Base-by-base conservation (phyloP, 2,888 invertebrate species). In the Helicoverpa assulta region DNA sequence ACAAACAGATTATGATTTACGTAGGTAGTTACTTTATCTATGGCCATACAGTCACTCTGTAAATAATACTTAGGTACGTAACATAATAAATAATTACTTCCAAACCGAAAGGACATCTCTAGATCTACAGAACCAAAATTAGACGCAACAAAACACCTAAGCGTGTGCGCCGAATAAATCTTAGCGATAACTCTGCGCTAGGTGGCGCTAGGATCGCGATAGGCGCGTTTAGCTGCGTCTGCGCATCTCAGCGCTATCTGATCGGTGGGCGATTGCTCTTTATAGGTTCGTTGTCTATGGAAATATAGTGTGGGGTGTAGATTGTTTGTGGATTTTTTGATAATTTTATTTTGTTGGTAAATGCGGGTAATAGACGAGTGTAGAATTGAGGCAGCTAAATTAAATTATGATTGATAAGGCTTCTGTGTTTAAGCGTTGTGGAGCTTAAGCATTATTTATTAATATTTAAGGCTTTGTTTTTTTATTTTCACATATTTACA, bases 141-240 rank as follows among this genome's bases (percentile, higher is more conserved):
- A 88, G 87, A 80, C 55, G 62, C 80, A 73, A 83, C 82, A 81
- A 84, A 82, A 77, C 81, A 71, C 76, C 55, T 29, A 66, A 73
- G 81, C 81, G 84, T 86, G 86, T 87, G 88, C 78, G 78, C 83
- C 81, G 88, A 85, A 92, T 91, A 92, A 91, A 92, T 92, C 90
- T 86, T 78, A 76, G 82, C 81, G 90, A 92, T 92, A 91, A 88
- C 88, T 89, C 85, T 75, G 73, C 73, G 80, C 87, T 90, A 90
- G 91, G 91, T 90, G 91, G 89, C 86, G 89, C 83, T 85, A 76
- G 79, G 65, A 90, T 90, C 88, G 81, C 78, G 92, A 92, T 92
- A 89, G 85, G 85, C 89, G 70, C 80, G 81, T 89, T 81, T 68
- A 81, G 85, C 66, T 60, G 76, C 76, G 73, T 82, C 78, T 64